Conservation (phyloP, 2,113 vertebrate genomes). For the Cepphus grylle region DNA sequence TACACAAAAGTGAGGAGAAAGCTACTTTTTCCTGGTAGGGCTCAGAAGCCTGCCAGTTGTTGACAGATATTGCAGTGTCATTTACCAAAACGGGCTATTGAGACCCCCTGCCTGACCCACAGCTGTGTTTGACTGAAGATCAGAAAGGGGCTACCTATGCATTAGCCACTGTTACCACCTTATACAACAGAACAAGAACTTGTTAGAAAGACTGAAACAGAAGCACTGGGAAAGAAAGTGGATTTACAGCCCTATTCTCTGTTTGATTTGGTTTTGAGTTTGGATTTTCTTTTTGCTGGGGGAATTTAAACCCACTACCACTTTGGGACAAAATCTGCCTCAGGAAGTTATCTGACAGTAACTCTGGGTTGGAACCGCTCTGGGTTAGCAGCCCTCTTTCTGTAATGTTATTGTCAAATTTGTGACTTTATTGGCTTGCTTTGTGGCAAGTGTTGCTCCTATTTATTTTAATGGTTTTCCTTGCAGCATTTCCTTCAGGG, state of each 20-base stretch:
- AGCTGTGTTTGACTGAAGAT: background rate
- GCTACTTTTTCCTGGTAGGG: background rate
- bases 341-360: background rate
- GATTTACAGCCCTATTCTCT: background rate
- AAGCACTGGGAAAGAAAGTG: background rate
- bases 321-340: background rate
- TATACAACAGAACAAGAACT: background rate
- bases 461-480: background rate
- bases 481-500: background rate
- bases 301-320: background rate
- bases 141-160: background rate
- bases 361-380: background rate
- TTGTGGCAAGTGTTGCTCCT: background rate
- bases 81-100: background rate
- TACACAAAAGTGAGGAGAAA: background rate
- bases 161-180: background rate
- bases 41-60: background rate
- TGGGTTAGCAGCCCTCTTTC: background rate
- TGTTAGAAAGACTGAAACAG: rapidly evolving
- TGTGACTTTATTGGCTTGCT: background rate
- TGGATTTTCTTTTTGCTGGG: background rate
- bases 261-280: background rate
- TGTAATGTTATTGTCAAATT: background rate
- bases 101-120: background rate
- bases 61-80: background rate